These are phyloP conservation scores for Tamandua tetradactyla DNA, from an alignment of 2,797 vertebrate genomes.

Conservation along the genomic window DNA sequence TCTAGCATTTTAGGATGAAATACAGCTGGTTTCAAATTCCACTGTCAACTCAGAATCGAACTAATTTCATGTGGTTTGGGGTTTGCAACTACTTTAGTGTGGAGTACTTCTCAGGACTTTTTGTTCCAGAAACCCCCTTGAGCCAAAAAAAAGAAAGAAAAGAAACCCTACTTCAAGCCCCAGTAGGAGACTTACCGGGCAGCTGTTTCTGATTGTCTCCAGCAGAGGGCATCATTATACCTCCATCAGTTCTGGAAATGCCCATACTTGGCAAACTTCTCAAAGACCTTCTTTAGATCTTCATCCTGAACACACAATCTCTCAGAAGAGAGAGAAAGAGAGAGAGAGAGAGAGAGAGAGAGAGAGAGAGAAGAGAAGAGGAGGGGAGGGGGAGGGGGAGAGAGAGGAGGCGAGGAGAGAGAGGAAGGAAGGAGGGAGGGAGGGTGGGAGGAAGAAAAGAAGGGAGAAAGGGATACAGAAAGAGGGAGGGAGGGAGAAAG, in stretches of 20 bases:
- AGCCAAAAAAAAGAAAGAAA: background rate
- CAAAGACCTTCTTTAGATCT: background rate
- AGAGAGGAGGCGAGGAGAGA: no score
- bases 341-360: no score
- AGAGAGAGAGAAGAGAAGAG: no score
- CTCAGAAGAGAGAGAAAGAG: conserved; percentile 6
- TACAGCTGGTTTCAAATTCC: conserved; percentile 76
- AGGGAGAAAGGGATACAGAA: background rate
- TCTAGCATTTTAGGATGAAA: conserved; percentile 75
- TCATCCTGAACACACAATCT: background rate
- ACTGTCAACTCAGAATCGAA: conserved; percentile 75
- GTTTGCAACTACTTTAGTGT: conserved; percentile 65
- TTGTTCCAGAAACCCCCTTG: conserved; percentile 66
- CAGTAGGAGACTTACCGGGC: background rate
- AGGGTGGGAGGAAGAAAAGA: no score
- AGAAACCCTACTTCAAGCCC: background rate
- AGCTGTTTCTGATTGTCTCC: conserved; percentile 50
- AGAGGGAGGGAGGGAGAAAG: no score
- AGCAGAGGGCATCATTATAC: conserved; percentile 73
- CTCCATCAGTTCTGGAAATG: background rate
- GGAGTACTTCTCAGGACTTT: conserved; percentile 58
- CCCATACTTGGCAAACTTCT: background rate
- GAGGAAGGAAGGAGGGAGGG: no score
- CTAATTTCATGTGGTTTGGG: conserved; percentile 77
- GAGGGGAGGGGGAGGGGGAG: no score